These are phyloP conservation scores for Koerneria pararmatus DNA, from an alignment of 2,888 invertebrate genomes.

Conservation along the genomic window DNA sequence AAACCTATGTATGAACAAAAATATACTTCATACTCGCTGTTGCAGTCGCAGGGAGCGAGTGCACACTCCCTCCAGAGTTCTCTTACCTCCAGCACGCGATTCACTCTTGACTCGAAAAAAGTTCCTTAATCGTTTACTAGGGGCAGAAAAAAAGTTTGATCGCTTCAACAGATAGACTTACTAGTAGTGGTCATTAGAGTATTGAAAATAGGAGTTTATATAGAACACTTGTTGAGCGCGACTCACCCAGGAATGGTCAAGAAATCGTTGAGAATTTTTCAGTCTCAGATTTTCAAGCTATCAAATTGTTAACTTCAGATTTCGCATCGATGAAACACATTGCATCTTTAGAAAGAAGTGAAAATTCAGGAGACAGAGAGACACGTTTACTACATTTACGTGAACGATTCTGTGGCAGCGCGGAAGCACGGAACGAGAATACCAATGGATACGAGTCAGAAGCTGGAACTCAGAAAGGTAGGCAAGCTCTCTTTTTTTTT, in stretches of 20 bases:
- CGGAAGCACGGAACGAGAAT: constrained; percentile 8
- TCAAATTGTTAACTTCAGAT: too few species aligned
- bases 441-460: neutral
- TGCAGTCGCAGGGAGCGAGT: neutral
- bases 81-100: neutral
- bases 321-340: too few species aligned
- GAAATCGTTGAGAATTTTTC: too few species aligned
- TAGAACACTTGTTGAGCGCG: too few species aligned
- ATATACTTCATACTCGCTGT: neutral
- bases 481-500: too few species aligned
- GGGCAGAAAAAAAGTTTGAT: neutral
- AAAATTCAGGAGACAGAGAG: constrained; percentile 6
- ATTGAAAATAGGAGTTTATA: too few species aligned
- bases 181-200: too few species aligned
- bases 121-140: neutral
- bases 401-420: constrained; percentile 15
- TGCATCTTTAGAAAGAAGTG: neutral
- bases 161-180: too few species aligned
- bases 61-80: constrained; percentile 13
- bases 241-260: too few species aligned
- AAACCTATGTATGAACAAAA: too few species aligned
- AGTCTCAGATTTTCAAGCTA: too few species aligned
- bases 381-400: constrained; percentile 1
- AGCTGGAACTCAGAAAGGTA: constrained; percentile 12
- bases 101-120: constrained; percentile 20